Conservation (phyloP, 2,113 vertebrate genomes). For the Sialia sialis region DNA sequence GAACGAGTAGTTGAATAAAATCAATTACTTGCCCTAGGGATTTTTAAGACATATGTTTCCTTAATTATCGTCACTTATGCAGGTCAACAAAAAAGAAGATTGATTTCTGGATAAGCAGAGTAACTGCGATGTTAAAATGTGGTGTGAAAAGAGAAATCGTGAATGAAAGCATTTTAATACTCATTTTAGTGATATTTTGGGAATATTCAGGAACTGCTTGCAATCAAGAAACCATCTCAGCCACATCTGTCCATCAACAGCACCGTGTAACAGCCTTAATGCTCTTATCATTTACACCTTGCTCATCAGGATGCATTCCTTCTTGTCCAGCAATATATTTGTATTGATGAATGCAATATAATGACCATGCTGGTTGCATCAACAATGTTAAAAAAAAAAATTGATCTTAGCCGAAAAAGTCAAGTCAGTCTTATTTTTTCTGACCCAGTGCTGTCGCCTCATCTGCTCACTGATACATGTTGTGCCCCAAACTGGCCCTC, state of each 20-base stretch:
- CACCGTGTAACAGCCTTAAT: background rate
- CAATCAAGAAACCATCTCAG: background rate
- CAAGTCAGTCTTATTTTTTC: background rate
- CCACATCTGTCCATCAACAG: background rate
- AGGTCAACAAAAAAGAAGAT: constrained; percentile 36
- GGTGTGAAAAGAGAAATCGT: background rate
- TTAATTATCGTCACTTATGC: constrained; percentile 9
- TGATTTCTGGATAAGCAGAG: background rate
- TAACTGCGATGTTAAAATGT: background rate
- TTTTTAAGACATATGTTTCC: background rate
- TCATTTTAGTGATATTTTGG: background rate
- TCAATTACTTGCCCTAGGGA: background rate
- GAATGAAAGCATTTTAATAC: background rate
- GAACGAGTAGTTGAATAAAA: constrained; percentile 32
- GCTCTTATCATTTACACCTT: background rate
- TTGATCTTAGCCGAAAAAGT: background rate
- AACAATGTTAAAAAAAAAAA: background rate
- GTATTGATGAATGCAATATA: background rate
- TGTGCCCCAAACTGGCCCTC: background rate
- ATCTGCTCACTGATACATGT: background rate
- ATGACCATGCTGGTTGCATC: background rate
- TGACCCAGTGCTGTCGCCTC: background rate
- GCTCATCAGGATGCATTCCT: background rate
- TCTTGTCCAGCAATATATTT: background rate
- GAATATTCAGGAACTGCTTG: background rate